A percentile compares a stretch with the other conserved stretches of the same genome.
Evolutionary conservation across 2,888 invertebrate genomes (phyloP).

Genomic region (Arrhopalites spinosus): DNA sequence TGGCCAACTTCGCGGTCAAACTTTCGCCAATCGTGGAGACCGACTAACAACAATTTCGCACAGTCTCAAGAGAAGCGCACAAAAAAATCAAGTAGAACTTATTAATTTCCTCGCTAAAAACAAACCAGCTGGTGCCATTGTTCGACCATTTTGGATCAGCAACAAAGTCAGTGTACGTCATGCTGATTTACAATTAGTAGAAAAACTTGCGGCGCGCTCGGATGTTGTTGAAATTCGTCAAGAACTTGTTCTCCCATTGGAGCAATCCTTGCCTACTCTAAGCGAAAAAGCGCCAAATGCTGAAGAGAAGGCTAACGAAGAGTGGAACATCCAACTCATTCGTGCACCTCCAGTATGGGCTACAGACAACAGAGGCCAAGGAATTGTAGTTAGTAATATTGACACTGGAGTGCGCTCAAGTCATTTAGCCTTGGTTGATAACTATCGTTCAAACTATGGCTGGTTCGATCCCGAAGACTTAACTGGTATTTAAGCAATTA

Average conservation of each 20-base stretch:
- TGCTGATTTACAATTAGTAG: neutral
- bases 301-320: neutral
- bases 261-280: neutral
- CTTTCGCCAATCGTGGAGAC: neutral
- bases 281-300: neutral
- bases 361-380: slow-evolving; percentile 10
- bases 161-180: neutral
- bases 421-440: slow-evolving; percentile 25
- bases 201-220: neutral
- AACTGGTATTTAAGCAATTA: neutral
- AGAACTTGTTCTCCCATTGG: neutral
- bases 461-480: slow-evolving; percentile 37
- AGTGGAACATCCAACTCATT: slow-evolving; percentile 37
- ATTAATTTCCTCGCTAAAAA: neutral
- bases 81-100: neutral
- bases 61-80: neutral
- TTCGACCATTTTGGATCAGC: neutral
- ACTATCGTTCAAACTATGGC: slow-evolving; percentile 17
- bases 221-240: neutral
- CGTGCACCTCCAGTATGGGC: slow-evolving; percentile 33
- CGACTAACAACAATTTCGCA: neutral
- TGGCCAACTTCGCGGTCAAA: neutral
- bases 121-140: neutral
- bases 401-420: slow-evolving; percentile 39
- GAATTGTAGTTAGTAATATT: slow-evolving; percentile 30